phyloP scores from a whole-genome alignment of 1,140 invertebrate species.

The Drosophila repleta region DNA sequence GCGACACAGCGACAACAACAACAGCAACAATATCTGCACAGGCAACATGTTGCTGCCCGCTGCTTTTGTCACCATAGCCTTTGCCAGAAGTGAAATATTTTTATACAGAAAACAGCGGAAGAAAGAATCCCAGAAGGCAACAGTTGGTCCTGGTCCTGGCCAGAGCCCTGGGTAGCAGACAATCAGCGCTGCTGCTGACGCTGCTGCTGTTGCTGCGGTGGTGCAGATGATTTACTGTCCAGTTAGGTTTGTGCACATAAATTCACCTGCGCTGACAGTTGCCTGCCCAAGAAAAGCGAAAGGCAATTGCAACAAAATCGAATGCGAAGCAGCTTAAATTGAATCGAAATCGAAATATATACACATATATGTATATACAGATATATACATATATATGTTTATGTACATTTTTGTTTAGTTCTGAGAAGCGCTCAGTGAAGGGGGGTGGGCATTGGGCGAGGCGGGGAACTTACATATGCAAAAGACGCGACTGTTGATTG shows the following conservation, averaged over 20 bases:
- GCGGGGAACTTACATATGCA: constrained; percentile 31
- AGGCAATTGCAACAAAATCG: constrained; percentile 51
- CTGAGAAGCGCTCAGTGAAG: constrained; percentile 26
- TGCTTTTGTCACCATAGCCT: constrained; percentile 45
- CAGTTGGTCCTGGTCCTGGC: constrained; percentile 15
- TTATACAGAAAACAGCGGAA: constrained; percentile 1
- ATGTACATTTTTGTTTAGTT: constrained; percentile 43
- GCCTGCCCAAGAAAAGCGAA: constrained; percentile 70
- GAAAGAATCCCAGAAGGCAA: constrained; percentile 9
- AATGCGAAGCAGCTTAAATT: constrained; percentile 47
- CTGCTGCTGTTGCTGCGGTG: constrained; percentile 6
- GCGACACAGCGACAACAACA: constrained; percentile 32
- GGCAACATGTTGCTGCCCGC: constrained; percentile 27
- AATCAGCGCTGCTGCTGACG: constrained; percentile 33
- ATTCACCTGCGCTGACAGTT: constrained; percentile 80
- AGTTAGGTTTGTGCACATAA: constrained; percentile 74
- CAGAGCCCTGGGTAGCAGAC: constrained; percentile 32
- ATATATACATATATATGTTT: constrained; percentile 20
- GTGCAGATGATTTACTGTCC: constrained; percentile 77
- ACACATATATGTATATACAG: background rate
- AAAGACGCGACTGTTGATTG: constrained; percentile 57
- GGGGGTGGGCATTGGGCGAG: background rate
- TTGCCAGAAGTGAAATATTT: constrained; percentile 45
- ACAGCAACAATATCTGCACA: constrained; percentile 19
- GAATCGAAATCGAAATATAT: constrained; percentile 47